These are phyloP conservation scores for Poecilia picta DNA, from an alignment of 2,797 vertebrate genomes.

Conservation along the genomic window DNA sequence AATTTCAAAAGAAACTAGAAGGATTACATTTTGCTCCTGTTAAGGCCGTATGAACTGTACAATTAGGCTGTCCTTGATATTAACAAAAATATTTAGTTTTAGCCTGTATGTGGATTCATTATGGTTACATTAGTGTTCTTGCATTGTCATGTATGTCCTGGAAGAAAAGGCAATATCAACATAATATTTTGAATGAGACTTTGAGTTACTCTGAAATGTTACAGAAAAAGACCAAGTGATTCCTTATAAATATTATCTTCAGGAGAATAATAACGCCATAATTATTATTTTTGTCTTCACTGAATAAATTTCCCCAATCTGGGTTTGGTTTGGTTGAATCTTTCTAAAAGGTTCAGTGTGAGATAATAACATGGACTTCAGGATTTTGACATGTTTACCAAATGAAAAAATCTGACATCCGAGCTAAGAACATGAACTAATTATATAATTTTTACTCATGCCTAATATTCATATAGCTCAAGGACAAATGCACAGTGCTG, in stretches of 20 bases:
- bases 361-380: neutral
- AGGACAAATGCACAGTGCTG: neutral
- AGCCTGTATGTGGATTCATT: neutral
- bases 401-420: neutral
- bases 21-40: slow-evolving; percentile 14
- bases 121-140: neutral
- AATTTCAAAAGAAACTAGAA: neutral
- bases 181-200: neutral
- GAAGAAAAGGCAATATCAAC: slow-evolving; percentile 2
- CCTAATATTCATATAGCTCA: neutral
- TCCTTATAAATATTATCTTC: neutral
- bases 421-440: neutral
- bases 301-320: neutral
- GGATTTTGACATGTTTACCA: neutral
- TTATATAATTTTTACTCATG: neutral
- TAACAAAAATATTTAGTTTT: neutral
- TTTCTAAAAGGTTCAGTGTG: neutral
- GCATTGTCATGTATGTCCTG: slow-evolving; percentile 1
- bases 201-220: neutral
- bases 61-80: slow-evolving; percentile 22
- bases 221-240: neutral
- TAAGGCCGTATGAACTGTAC: slow-evolving; percentile 15
- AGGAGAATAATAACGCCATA: neutral
- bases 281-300: neutral
- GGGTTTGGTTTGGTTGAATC: neutral